Evolutionary conservation across 2,888 invertebrate genomes (phyloP), one percentile per base, ranked within the genome.

Genomic region (Norana najaformis): DNA sequence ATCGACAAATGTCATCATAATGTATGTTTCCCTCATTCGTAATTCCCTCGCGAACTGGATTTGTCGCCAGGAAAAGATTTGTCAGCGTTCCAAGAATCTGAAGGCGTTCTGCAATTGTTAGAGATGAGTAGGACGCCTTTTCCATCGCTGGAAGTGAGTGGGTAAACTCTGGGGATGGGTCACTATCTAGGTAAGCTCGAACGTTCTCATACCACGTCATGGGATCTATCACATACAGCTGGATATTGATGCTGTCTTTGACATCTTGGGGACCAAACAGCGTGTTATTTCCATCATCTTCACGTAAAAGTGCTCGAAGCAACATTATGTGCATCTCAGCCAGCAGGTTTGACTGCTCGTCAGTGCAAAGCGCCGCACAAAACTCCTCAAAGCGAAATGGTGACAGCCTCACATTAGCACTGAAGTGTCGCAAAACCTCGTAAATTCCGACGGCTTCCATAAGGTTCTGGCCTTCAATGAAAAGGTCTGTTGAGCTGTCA

Each of bases 131-230:
- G 18, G 38, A 69, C 23, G 38, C 38, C 38, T 39, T 47, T 35
- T 89, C 82, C 16, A 89, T 37, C 11, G 53, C 35, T 20, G 34
- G 38, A 41, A 89, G 36, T 16, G 88, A 30, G 11, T 89, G 83
- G n/a, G 53, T 39, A 38, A 47, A 88, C 23, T 90, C 90, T 23
- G 38, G 36, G 30, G 53, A 37, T 35, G 39, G 53, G n/a, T 85
- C 69, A 94, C 98, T 98, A 95, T 98, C 98, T 37, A 99, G 96
- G 95, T 98, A 99, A 88, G 97, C 96, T 92, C 97, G 96, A 92
- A 98, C 95, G 89, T 97, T 96, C 96, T 99, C 99, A 83, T 98
- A 98, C 98, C 99, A 99, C 89, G 98, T 98, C 96, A 99, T 97
- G 90, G 97, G 96, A 96, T 99, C 99, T 93, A 98, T 96, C 93